Evolutionary conservation across 2,113 vertebrate genomes (phyloP).

Genomic region (Zosterops lateralis): DNA sequence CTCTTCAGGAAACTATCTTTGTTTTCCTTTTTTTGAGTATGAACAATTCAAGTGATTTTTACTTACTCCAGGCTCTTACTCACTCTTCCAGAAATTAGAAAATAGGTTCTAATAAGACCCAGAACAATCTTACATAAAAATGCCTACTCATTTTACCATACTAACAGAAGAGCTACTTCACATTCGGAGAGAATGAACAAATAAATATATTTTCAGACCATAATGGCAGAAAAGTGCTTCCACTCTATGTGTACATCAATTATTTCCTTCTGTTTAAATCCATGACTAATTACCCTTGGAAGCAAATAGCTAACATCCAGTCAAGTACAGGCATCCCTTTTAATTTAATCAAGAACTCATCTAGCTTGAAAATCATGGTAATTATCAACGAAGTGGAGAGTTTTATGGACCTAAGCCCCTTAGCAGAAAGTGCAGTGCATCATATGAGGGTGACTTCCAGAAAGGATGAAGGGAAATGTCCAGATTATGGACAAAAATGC

Average conservation of each 20-base stretch:
- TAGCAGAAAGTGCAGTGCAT: not conserved
- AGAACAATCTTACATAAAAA: not conserved
- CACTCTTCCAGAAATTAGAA: conserved; percentile 24
- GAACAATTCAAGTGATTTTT: not conserved
- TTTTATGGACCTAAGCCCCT: not conserved
- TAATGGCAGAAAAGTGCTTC: conserved; percentile 38
- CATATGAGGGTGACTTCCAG: not conserved
- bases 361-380: conserved; percentile 26
- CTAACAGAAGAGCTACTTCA: conserved; percentile 26
- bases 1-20: not conserved
- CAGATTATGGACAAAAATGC: not conserved
- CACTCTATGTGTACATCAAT: conserved; percentile 25
- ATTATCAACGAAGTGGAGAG: conserved; percentile 43
- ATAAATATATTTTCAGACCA: conserved; percentile 26
- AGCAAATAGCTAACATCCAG: conserved; percentile 42
- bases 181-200: conserved; percentile 35
- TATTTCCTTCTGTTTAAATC: conserved; percentile 49
- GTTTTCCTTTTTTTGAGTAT: not conserved
- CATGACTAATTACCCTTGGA: conserved; percentile 52
- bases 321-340: conserved; percentile 9
- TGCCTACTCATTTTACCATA: not conserved
- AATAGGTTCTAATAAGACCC: conserved; percentile 6
- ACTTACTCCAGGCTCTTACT: not conserved
- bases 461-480: not conserved
- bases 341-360: conserved; percentile 49